Conservation (phyloP, 2,113 vertebrate genomes). For the Osmerus mordax region DNA sequence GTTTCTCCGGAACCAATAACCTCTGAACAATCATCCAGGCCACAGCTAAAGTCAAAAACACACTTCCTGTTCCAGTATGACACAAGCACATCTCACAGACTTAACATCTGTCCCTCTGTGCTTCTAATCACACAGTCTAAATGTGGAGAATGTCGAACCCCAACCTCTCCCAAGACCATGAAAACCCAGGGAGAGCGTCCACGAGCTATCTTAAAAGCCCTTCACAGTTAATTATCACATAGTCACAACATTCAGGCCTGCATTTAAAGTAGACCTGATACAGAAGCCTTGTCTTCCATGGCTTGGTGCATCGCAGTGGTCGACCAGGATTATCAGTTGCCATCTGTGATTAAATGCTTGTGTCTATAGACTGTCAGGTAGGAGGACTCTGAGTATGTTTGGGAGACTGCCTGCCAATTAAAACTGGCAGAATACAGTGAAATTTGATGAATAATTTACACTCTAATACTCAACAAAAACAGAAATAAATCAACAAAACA, state of each 20-base stretch:
- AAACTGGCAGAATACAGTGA: constrained; percentile 51
- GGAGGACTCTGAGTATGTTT: constrained; percentile 60
- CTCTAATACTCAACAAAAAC: not conserved
- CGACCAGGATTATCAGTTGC: constrained; percentile 66
- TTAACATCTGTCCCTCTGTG: no score
- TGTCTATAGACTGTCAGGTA: constrained; percentile 67
- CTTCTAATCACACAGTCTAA: no score
- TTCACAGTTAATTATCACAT: constrained; percentile 61
- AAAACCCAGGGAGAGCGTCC: no score
- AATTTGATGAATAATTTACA: constrained; percentile 32
- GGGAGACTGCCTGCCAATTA: constrained; percentile 55
- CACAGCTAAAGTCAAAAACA: no score
- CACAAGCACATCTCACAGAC: no score
- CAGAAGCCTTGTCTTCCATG: constrained; percentile 5
- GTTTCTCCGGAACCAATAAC: no score
- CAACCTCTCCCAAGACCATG: no score
- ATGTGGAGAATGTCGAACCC: no score
- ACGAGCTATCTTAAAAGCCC: constrained; percentile 27
- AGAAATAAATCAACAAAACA: not conserved
- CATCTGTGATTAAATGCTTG: constrained; percentile 63
- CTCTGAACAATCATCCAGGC: no score
- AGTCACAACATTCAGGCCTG: constrained; percentile 31
- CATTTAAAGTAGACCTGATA: constrained; percentile 28
- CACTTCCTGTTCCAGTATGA: no score
- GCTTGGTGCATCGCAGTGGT: constrained; percentile 36